A percentile compares a stretch with the other conserved stretches of the same genome.
Evolutionary conservation across 2,113 vertebrate species (phyloP).

Genomic region (Prionailurus viverrinus): DNA sequence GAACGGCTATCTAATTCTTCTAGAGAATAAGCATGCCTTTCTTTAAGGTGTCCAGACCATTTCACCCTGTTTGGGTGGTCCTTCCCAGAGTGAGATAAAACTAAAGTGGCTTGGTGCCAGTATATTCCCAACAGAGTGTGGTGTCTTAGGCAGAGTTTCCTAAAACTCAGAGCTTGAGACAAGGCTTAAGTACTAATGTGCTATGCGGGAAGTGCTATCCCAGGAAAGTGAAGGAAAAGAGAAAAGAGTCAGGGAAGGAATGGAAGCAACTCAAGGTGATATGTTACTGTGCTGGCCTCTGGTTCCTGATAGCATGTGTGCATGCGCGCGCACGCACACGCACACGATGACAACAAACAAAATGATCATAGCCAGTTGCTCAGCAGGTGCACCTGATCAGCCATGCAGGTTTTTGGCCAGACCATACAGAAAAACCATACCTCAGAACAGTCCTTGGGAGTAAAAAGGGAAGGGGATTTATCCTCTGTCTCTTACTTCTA

Average conservation of each 20-base stretch:
- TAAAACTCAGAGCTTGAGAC: neutral
- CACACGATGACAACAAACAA: neutral
- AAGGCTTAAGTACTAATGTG: neutral
- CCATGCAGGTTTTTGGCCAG: neutral
- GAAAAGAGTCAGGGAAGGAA: neutral
- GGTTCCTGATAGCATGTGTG: neutral
- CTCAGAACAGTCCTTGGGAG: neutral
- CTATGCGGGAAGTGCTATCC: neutral
- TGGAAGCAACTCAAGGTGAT: neutral
- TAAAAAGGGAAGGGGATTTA: neutral
- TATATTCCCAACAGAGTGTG: neutral
- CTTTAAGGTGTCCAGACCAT: neutral
- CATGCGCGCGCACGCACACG: no score
- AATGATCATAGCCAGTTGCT: neutral
- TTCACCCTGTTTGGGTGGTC: neutral
- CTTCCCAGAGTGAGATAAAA: neutral
- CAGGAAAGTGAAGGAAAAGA: conserved; percentile 6
- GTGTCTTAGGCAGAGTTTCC: neutral
- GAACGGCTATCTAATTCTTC: neutral
- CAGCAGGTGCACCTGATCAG: neutral
- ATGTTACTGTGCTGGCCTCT: neutral
- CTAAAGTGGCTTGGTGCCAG: neutral
- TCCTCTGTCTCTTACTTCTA: neutral
- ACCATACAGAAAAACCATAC: neutral
- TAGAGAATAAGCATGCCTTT: neutral